Base-by-base conservation (phyloP, 2,888 invertebrate species). In the Heliconius charithonia region DNA sequence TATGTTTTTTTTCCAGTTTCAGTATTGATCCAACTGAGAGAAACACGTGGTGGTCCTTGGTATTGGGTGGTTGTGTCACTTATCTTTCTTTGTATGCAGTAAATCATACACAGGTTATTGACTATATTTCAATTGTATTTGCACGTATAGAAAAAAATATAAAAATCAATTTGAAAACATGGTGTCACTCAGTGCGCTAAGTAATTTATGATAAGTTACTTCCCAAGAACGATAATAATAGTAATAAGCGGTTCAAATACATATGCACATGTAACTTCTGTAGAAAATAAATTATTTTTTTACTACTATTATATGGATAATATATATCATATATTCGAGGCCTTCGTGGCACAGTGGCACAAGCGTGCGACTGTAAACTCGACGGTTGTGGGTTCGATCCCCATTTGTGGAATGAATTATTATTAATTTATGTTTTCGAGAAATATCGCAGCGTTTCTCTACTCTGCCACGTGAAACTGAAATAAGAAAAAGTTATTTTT, bases 1-100 rank as follows among this genome's bases (percentile, higher is more conserved):
- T 32, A 32, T 56, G 0, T 19, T 32, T 6, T 19, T n/a, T n/a
- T 59, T 19, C 67, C 85, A 98, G 98, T 90, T 96, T 97, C 85
- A 96, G 97, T 86, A 85, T 96, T 3, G 97, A 98, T 92, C 98
- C 98, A 9, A 98, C 98, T 0, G 96, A 96, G 74, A 95, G 98
- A 25, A 97, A 98, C 84, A 97, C 98, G 0, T 97, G 98, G 96
- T 98, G 97, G 96, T 96, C 97, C 0, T 94, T 98, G 41, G 92
- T 96, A 7, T 95, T 98, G 75, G 98, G 98, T n/a, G 98, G 98
- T 0, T 91, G 97, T 62, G 96, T 97, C 76, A 98, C 97, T 0
- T 98, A 97, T 87, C 89, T 98, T 65, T 97, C 98, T 0, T 86
- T 98, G 12, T 98, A 98, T 89, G 98, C 97, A 4, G 98, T 98